Evolutionary conservation across 2,888 invertebrate genomes (phyloP).

Genomic region (Mythimna impura): DNA sequence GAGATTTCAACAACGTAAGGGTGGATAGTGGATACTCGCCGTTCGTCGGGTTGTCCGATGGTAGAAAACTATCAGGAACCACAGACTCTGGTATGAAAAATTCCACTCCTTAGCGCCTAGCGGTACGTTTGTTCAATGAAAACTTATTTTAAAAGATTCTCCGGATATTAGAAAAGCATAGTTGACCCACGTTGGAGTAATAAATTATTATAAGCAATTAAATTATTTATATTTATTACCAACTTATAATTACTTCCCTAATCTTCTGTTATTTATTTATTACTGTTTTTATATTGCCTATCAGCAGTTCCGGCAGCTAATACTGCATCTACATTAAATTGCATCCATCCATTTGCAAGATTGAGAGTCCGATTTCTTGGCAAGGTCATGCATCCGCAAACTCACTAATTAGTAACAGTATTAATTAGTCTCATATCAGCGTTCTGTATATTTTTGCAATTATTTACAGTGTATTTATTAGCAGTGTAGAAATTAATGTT

Average conservation of each 20-base stretch:
- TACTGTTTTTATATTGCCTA: constrained; percentile 25
- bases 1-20: too few species aligned
- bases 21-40: too few species aligned
- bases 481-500: constrained; percentile 12
- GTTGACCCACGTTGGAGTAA: background rate
- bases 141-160: too few species aligned
- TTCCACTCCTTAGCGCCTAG: too few species aligned
- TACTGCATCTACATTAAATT: constrained; percentile 38
- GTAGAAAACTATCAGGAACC: too few species aligned
- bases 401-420: constrained; percentile 46
- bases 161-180: background rate
- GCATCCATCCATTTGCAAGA: constrained; percentile 37
- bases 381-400: constrained; percentile 60
- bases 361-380: constrained; percentile 28
- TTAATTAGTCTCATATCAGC: constrained; percentile 40
- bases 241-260: background rate
- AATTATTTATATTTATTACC: background rate
- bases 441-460: constrained; percentile 22
- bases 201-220: too few species aligned
- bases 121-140: too few species aligned
- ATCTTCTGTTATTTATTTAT: constrained; percentile 1
- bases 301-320: constrained; percentile 36
- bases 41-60: too few species aligned
- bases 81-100: too few species aligned
- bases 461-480: constrained; percentile 16